Base-by-base conservation (phyloP, 1,140 invertebrate species). In the Platorchestia sp. region DNA sequence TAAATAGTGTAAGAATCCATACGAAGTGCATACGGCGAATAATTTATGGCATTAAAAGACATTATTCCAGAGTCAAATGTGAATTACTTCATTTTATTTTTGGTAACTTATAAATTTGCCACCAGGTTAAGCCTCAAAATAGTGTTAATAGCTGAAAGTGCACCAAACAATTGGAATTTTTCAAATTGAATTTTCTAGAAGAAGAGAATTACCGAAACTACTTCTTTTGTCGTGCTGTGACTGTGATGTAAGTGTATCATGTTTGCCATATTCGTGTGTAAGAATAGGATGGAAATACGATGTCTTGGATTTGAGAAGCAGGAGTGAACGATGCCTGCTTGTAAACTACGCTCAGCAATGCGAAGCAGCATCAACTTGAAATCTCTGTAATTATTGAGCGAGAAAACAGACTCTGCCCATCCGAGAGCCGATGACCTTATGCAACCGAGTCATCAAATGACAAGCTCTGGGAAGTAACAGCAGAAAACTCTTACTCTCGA, bases 1-100 rank as follows among this genome's bases (percentile, higher is more conserved):
- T 45, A 93, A 16, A 47, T 42, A 45, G 40, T 27, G 40, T 45
- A 93, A 45, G 43, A 47, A 22, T 45, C 47, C 43, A 44, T 44
- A 47, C 36, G 45, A 47, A 42, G 91, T 93, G 91, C 45, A 45
- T 93, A 44, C 91, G 47, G 43, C 19, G 91, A 44, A 47, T 93
- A 93, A 93, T 93, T 93, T 93, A 93, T 93, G 91, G 91, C 91
- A 93, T 93, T 93, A 93, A 93, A 93, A 93, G 91, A 93, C 91
- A 93, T 47, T 93, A 93, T 93, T 89, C 27, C 87, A 7, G 87
- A 89, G 87, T 19, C 87, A 42, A 42, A 42, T 10, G 40, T 89
- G 41, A 89, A 75, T 75, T 27, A 36, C 3, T 75, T 22, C 14
- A 75, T 75, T 75, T 75, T 75, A 75, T 75, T 75, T 75, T 75